Conservation (phyloP, 30 jellyfish, hydroid and myxozoan species). For the Aurelia sp. region DNA sequence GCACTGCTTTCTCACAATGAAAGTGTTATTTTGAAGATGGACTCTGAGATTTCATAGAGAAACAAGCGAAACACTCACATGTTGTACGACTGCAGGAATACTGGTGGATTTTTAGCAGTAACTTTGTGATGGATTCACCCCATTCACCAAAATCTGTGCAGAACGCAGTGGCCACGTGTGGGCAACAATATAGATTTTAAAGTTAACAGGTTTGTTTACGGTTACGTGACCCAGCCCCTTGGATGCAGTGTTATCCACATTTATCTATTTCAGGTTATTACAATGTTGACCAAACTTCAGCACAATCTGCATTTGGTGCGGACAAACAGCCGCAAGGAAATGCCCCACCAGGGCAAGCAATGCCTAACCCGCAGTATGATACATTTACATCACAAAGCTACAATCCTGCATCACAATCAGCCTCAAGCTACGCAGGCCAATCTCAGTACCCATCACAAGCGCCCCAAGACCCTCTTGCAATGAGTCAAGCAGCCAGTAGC, state of each 20-base stretch:
- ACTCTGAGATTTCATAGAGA: too few species aligned
- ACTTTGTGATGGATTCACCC: too few species aligned
- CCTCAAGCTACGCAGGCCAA: constrained; percentile 13
- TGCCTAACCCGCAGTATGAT: constrained; percentile 32
- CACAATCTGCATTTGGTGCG: neutral
- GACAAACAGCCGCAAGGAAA: constrained; percentile 25
- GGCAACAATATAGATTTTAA: too few species aligned
- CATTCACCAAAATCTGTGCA: too few species aligned
- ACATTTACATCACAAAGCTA: constrained; percentile 11
- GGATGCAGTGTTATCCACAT: neutral
- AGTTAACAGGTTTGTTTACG: too few species aligned
- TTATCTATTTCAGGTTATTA: constrained; percentile 26
- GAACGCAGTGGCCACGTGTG: too few species aligned
- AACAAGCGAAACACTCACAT: too few species aligned
- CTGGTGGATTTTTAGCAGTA: too few species aligned
- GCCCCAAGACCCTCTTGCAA: constrained; percentile 58
- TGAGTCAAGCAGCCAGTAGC: constrained; percentile 50
- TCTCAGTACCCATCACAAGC: constrained; percentile 39
- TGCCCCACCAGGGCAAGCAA: constrained; percentile 8
- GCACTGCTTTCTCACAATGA: too few species aligned
- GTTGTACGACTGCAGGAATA: too few species aligned
- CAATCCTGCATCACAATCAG: constrained; percentile 24
- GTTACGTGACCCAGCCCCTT: too few species aligned
- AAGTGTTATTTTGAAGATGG: too few species aligned
- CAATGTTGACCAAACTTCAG: constrained; percentile 3